Conservation (phyloP, 2,113 vertebrate species). For the Pomatostomus ruficeps region DNA sequence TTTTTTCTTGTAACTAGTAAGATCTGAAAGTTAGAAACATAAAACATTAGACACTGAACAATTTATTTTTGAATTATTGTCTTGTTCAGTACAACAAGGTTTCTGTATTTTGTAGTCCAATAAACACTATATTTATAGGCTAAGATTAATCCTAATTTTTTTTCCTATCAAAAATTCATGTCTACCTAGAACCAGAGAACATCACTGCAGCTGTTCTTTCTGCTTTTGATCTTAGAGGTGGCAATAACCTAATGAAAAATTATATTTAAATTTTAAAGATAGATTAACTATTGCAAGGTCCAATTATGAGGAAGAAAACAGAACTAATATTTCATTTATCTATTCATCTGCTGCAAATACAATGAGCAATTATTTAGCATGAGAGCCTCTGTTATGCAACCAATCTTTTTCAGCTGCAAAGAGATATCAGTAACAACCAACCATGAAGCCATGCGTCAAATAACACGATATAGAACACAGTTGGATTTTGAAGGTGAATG, state of each 20-base stretch:
- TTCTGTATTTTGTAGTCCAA: not conserved
- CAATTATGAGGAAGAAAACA: not conserved
- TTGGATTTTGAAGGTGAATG: not conserved
- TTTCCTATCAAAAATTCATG: not conserved
- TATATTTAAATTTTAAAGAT: not conserved
- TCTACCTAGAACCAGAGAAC: not conserved
- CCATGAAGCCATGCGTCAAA: not conserved
- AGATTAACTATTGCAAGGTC: not conserved
- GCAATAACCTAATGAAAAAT: not conserved
- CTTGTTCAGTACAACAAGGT: not conserved
- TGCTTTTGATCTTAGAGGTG: not conserved
- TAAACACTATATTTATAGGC: not conserved
- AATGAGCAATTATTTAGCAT: not conserved
- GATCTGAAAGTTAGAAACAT: not conserved
- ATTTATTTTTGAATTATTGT: not conserved
- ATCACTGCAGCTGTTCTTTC: not conserved
- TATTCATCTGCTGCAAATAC: not conserved
- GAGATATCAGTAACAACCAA: not conserved
- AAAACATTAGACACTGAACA: not conserved
- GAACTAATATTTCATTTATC: not conserved
- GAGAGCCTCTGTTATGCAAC: not conserved
- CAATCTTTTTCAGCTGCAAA: not conserved
- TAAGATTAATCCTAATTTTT: not conserved
- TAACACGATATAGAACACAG: not conserved
- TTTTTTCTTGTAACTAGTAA: not conserved